Evolutionary conservation across 2,888 invertebrate genomes (phyloP).

Genomic region (Tineola bisselliella): DNA sequence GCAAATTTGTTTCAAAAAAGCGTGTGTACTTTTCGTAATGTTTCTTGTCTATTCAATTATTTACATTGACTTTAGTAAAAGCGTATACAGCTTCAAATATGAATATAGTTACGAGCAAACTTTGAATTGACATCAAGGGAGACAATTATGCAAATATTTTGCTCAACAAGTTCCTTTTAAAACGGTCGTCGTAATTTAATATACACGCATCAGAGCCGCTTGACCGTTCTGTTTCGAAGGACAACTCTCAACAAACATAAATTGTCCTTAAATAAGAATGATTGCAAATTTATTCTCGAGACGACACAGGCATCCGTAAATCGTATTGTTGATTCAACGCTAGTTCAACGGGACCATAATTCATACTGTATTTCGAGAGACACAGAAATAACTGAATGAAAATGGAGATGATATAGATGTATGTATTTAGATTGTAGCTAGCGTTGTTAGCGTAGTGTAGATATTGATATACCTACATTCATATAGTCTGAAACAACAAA

Average conservation of each 20-base stretch:
- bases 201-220: not conserved
- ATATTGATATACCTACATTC: too few species aligned
- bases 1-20: too few species aligned
- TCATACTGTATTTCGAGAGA: not conserved
- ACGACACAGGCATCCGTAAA: slow-evolving; percentile 19
- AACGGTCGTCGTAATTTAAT: not conserved
- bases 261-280: slow-evolving; percentile 24
- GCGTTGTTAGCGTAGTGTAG: too few species aligned
- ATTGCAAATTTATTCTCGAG: slow-evolving; percentile 24
- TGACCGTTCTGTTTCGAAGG: slow-evolving; percentile 17
- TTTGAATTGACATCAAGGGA: not conserved
- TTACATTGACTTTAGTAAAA: too few species aligned
- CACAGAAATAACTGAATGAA: not conserved
- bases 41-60: too few species aligned
- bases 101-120: too few species aligned
- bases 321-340: slow-evolving; percentile 13
- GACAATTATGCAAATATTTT: not conserved
- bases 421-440: too few species aligned
- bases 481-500: too few species aligned
- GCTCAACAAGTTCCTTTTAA: not conserved
- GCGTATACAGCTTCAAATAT: too few species aligned
- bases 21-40: too few species aligned
- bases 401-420: too few species aligned
- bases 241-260: slow-evolving; percentile 22
- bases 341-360: not conserved